These are phyloP conservation scores for Rhinoderma darwinii DNA, from an alignment of 2,113 vertebrate species.

Conservation along the genomic window DNA sequence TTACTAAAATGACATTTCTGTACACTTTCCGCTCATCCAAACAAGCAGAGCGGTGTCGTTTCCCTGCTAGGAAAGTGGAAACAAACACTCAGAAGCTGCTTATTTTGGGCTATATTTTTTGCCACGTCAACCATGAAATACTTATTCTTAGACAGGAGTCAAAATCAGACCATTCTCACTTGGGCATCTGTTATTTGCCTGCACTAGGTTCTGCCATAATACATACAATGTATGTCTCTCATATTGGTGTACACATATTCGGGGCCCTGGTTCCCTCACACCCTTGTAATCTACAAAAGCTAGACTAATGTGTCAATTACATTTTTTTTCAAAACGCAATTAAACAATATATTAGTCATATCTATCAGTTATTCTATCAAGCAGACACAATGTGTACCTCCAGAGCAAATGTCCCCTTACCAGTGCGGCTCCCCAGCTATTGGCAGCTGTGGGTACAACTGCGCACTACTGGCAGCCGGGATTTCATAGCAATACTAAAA, in stretches of 20 bases:
- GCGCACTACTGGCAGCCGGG: too few species aligned
- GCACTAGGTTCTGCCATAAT: not conserved
- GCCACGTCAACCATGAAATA: not conserved
- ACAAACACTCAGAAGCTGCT: not conserved
- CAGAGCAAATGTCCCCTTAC: too few species aligned
- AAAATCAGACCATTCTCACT: not conserved
- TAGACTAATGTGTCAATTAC: too few species aligned
- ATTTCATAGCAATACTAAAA: too few species aligned
- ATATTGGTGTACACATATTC: not conserved
- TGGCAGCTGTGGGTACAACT: too few species aligned
- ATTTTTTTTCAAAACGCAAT: too few species aligned
- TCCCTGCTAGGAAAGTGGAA: not conserved
- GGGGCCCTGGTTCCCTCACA: not conserved
- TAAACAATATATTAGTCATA: too few species aligned
- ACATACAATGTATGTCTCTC: not conserved
- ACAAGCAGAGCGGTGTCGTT: not conserved
- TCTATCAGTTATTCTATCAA: too few species aligned
- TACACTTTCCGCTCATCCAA: not conserved
- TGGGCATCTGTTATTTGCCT: not conserved
- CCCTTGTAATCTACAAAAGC: not conserved
- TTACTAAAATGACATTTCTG: not conserved
- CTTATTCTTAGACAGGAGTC: not conserved
- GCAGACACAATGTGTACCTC: too few species aligned
- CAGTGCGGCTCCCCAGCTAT: too few species aligned
- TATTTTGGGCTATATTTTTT: constrained; percentile 17